Conservation (phyloP, 1,140 invertebrate genomes). For the Drosophila santomea region DNA sequence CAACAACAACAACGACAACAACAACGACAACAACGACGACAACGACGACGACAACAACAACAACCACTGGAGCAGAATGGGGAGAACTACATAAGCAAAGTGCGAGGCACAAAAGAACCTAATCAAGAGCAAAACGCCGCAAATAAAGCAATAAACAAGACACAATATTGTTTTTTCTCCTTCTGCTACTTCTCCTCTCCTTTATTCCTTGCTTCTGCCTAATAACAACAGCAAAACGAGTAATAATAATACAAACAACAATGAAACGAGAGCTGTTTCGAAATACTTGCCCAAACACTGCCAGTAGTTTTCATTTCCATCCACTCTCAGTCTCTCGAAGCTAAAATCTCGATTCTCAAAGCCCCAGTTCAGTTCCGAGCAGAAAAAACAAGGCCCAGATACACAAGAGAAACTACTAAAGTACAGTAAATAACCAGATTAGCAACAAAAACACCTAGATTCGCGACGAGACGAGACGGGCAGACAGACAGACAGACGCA, state of each 20-base stretch:
- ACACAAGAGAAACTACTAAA: slow-evolving; percentile 26
- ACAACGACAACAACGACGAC: slow-evolving; percentile 37
- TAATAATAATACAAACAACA: slow-evolving; percentile 50
- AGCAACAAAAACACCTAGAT: slow-evolving; percentile 17
- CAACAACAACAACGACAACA: slow-evolving; percentile 6
- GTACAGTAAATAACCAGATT: slow-evolving; percentile 17
- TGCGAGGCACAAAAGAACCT: slow-evolving; percentile 78
- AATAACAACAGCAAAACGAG: slow-evolving; percentile 26
- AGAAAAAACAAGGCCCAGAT: slow-evolving; percentile 17
- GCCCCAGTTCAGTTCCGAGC: slow-evolving; percentile 26
- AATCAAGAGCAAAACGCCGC: slow-evolving; percentile 80
- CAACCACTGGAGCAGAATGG: slow-evolving; percentile 13
- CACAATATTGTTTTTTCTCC: slow-evolving; percentile 71
- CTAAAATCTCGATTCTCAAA: slow-evolving; percentile 26
- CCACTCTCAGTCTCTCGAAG: slow-evolving; percentile 20
- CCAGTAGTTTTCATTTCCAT: slow-evolving; percentile 46
- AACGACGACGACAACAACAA: too few relatives aligned
- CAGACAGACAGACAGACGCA: slow-evolving; percentile 63
- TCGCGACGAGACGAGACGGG: slow-evolving; percentile 9
- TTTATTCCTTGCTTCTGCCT: slow-evolving; percentile 29
- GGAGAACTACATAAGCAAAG: slow-evolving; percentile 57
- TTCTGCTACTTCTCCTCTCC: neutral
- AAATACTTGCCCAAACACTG: slow-evolving; percentile 45
- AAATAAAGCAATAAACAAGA: slow-evolving; percentile 83
- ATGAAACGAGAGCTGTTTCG: slow-evolving; percentile 60